Evolutionary conservation across 2,113 vertebrate genomes (phyloP).

Genomic region (Hirundichthys speculiger): DNA sequence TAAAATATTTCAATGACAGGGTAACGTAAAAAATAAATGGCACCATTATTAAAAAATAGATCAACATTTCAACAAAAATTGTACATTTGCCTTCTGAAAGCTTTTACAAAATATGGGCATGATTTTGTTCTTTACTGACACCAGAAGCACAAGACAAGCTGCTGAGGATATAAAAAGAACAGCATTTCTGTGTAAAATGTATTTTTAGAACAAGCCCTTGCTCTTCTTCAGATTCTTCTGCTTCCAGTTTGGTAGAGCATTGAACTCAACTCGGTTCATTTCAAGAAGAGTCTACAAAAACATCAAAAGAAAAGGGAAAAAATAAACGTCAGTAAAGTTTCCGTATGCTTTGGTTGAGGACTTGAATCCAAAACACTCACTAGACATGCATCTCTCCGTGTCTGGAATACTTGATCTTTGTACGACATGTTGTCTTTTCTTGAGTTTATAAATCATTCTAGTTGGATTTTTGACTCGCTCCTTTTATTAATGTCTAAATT

Average conservation of each 20-base stretch:
- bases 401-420: too few species aligned
- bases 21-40: constrained; percentile 22
- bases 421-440: too few species aligned
- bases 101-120: constrained; percentile 51
- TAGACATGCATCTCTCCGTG: too few species aligned
- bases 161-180: constrained; percentile 1
- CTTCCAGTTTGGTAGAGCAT: constrained; percentile 83
- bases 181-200: constrained; percentile 20
- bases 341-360: neutral
- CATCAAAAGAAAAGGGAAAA: neutral
- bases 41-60: constrained; percentile 38
- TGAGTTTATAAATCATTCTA: too few species aligned
- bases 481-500: too few species aligned
- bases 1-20: constrained; percentile 45
- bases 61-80: constrained; percentile 58
- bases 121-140: constrained; percentile 22
- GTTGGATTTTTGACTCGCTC: too few species aligned
- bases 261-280: constrained; percentile 82
- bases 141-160: constrained; percentile 20
- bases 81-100: constrained; percentile 53
- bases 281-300: constrained; percentile 76
- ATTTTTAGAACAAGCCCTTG: constrained; percentile 81
- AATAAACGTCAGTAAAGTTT: neutral
- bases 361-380: too few species aligned
- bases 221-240: constrained; percentile 84